A percentile compares a stretch with the other conserved stretches of the same genome.
phyloP scores from a whole-genome alignment of 2,888 invertebrate genomes.

The Tenthredo mesomela region DNA sequence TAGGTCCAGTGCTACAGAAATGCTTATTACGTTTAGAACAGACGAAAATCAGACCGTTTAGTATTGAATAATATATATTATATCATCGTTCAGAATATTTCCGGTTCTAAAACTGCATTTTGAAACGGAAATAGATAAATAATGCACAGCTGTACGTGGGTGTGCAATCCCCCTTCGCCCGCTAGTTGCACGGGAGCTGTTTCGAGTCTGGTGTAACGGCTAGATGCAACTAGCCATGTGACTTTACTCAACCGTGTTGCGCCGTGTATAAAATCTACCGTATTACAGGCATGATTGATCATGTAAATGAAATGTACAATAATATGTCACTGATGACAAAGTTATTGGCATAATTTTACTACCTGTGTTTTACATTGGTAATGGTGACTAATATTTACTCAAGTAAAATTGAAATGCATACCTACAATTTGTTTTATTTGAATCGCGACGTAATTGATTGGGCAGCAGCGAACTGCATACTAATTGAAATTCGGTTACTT shows the following conservation, averaged over 20 bases:
- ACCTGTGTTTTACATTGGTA: neutral
- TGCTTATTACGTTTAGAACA: neutral
- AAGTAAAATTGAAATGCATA: neutral
- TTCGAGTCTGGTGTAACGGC: constrained; percentile 35
- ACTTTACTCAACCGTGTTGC: constrained; percentile 32
- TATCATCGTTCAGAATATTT: constrained; percentile 12
- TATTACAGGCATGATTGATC: constrained; percentile 15
- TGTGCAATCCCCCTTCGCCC: constrained; percentile 13
- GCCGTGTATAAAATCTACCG: constrained; percentile 12
- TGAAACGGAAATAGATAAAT: constrained; percentile 41
- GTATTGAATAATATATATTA: neutral
- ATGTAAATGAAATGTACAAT: neutral
- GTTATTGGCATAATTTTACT: neutral
- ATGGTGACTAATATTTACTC: neutral
- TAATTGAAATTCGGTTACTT: constrained; percentile 44
- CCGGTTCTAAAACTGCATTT: constrained; percentile 30
- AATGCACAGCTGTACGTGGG: constrained; percentile 38
- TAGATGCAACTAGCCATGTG: constrained; percentile 23
- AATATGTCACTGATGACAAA: neutral
- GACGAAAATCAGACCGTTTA: constrained; percentile 23
- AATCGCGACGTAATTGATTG: constrained; percentile 16
- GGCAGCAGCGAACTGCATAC: constrained; percentile 17
- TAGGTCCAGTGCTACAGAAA: neutral
- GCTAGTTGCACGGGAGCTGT: neutral
- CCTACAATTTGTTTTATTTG: neutral